Base-by-base conservation (phyloP, 2,797 vertebrate species). In the Parambassis ranga region DNA sequence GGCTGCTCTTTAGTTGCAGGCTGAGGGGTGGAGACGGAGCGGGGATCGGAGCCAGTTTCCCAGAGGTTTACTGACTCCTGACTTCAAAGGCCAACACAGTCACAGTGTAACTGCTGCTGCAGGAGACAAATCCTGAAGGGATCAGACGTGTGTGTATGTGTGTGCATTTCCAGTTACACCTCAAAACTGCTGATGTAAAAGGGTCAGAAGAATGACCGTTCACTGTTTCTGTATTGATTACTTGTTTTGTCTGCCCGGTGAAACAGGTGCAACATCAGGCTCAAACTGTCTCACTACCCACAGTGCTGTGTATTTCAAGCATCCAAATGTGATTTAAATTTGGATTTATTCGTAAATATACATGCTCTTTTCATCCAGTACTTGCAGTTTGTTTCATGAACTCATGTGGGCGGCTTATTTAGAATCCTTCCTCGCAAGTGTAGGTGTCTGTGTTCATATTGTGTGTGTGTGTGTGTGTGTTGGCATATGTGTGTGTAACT, bases 51-150 rank as follows among this genome's bases (percentile, higher is more conserved):
- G 66, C 49, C 81, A 63, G 41, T 76, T 84, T 86, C 77, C 66
- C 77, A 79, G 72, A 77, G 79, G 73, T 84, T 86, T 71, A 76
- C 80, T 64, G 81, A 77, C 82, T 87, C 62, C 47, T 48, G 59
- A 84, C 86, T 82, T 90, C 84, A 88, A 86, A 87, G 73, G 61
- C 50, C 50, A 20, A 52, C 63, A 28, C 31, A 77, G 78, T 74
- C 69, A 30, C 64, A 63, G 47, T 63, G 76, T 69, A 71, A 71
- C 48, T 70, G 71, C 41, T 74, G 68, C 61, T 69, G 59, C 36
- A 65, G 65, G 50, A 65, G 66, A 61, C 56, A 68, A 72, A 77
- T 79, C 67, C 83, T 47, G 23, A 59, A n/a, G 22, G 55, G 65
- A 75, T 68, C 33, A 65, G 7, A 48, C 24, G 42, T 42, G 59